Evolutionary conservation across 2,888 invertebrate genomes (phyloP).

Genomic region (Drosophila emarginata): DNA sequence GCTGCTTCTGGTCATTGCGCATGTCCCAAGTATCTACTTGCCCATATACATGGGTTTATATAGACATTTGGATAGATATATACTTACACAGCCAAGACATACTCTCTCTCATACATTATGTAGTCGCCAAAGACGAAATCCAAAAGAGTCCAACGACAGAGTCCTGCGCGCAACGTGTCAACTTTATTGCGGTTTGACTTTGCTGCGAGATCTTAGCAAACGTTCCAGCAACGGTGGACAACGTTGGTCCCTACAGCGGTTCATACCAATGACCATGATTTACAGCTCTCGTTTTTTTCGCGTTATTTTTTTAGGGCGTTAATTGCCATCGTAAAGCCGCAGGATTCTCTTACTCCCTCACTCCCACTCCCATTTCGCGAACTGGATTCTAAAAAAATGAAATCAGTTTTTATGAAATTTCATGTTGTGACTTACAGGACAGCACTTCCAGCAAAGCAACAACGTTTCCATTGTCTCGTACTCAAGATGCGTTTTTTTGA

Average conservation of each 20-base stretch:
- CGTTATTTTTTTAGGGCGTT: constrained; percentile 72
- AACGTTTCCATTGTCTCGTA: not conserved
- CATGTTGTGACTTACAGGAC: constrained; percentile 14
- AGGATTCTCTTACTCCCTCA: constrained; percentile 27
- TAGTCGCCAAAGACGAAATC: constrained; percentile 26
- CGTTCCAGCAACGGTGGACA: not conserved
- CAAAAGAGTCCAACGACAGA: not conserved
- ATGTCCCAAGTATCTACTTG: constrained; percentile 43
- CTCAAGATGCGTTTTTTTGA: constrained; percentile 24
- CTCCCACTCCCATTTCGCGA: constrained; percentile 59
- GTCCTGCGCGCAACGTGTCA: constrained; percentile 70
- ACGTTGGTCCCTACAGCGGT: not conserved
- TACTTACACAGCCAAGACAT: constrained; percentile 14
- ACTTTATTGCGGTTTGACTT: constrained; percentile 79
- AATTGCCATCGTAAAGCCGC: constrained; percentile 72
- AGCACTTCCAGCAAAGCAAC: constrained; percentile 15
- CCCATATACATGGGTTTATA: constrained; percentile 32
- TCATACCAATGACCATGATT: constrained; percentile 63
- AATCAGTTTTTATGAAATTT: constrained; percentile 78
- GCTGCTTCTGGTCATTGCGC: constrained; percentile 53
- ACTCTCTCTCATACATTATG: constrained; percentile 55
- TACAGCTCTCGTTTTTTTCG: constrained; percentile 72
- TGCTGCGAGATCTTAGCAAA: constrained; percentile 27
- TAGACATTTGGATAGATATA: constrained; percentile 10
- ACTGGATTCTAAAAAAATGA: constrained; percentile 81